These are phyloP conservation scores for Enteromius mattozi DNA, from an alignment of 2,797 vertebrate genomes.

Conservation along the genomic window DNA sequence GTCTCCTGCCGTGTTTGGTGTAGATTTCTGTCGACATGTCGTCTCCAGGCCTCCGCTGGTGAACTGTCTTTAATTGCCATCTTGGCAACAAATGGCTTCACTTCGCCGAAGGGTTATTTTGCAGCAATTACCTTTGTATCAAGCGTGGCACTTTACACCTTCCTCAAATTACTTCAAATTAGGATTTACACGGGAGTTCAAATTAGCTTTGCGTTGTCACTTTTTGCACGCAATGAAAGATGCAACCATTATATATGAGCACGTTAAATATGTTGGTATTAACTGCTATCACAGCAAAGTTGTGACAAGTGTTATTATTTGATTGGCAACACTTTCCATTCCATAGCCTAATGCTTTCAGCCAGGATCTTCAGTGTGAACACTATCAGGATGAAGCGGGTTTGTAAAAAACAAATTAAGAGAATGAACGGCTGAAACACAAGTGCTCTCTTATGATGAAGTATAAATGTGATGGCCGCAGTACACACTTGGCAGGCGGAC, in stretches of 20 bases:
- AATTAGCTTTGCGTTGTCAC: not conserved
- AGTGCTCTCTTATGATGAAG: not conserved
- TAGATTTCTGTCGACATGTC: not conserved
- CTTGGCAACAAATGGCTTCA: constrained; percentile 24
- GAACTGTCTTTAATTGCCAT: not conserved
- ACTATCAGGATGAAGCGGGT: not conserved
- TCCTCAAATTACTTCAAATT: constrained; percentile 18
- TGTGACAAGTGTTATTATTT: not conserved
- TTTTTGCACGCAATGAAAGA: constrained; percentile 3
- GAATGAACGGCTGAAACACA: not conserved
- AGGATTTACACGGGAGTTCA: not conserved
- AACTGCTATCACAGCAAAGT: not conserved
- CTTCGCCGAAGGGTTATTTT: not conserved
- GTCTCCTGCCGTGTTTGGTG: constrained; percentile 7
- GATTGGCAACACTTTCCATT: not conserved
- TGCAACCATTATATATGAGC: not conserved
- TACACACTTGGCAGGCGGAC: not conserved
- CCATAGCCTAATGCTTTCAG: not conserved
- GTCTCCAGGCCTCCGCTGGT: not conserved
- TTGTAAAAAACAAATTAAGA: not conserved
- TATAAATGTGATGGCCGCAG: not conserved
- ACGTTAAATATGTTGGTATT: not conserved
- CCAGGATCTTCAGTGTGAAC: not conserved
- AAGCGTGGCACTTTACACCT: not conserved
- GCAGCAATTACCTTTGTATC: constrained; percentile 23